Percentiles rank a stretch among this genome's conserved stretches.
Evolutionary conservation across 2,888 invertebrate genomes (phyloP).

Genomic region (Clitarchus hookeri): DNA sequence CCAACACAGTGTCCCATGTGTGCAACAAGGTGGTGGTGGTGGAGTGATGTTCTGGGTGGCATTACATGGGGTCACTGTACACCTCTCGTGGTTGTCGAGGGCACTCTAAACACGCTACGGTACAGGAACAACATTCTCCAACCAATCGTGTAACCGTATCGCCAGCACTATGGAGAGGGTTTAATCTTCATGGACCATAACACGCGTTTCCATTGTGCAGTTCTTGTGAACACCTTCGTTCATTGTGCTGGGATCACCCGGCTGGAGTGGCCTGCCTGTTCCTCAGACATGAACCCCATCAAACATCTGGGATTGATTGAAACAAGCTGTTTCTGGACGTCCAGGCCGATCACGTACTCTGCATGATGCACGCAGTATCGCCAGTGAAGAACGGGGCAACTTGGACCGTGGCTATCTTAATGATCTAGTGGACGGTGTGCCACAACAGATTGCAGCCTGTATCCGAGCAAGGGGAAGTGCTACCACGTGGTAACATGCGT

Average conservation of each 20-base stretch:
- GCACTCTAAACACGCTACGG: not conserved
- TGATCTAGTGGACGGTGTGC: no score
- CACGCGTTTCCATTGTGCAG: no score
- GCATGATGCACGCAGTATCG: slow-evolving; percentile 1
- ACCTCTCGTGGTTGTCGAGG: no score
- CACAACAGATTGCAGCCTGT: no score
- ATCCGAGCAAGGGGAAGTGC: no score
- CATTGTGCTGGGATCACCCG: no score
- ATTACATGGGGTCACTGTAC: slow-evolving; percentile 18
- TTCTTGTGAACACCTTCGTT: no score
- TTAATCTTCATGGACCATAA: slow-evolving; percentile 16
- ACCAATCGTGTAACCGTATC: slow-evolving; percentile 23
- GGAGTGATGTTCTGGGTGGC: slow-evolving; percentile 27
- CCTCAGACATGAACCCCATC: slow-evolving; percentile 16
- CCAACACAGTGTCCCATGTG: slow-evolving; percentile 20
- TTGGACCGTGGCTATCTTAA: no score
- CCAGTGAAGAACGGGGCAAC: not conserved
- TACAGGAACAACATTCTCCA: slow-evolving; percentile 19
- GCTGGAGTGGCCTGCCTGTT: slow-evolving; percentile 22
- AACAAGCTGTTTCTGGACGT: slow-evolving; percentile 10
- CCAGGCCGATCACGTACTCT: slow-evolving; percentile 1
- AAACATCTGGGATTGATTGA: slow-evolving; percentile 21
- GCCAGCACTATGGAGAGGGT: not conserved
- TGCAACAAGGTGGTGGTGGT: slow-evolving; percentile 21
- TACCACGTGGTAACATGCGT: no score